Base-by-base conservation (phyloP, 2,797 vertebrate species). In the Notolepis coatsorum region DNA sequence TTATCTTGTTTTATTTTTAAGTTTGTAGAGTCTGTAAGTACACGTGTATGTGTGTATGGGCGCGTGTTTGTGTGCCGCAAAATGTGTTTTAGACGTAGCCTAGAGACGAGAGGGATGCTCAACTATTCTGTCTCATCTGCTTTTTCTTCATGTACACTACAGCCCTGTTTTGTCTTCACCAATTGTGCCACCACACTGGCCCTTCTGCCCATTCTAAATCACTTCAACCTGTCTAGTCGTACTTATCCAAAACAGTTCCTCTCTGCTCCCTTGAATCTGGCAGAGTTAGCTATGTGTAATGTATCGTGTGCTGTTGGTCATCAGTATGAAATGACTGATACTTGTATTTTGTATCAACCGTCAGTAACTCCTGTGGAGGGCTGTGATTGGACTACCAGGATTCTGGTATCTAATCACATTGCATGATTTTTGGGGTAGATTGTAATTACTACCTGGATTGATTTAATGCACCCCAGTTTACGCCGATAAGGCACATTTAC, bases 1-100 rank as follows among this genome's bases (percentile, higher is more conserved):
- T 56, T 9, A 45, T 69, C 28, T 21, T 51, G 63, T 81, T 82
- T 82, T 80, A 73, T 77, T 82, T 86, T 80, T 66, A 46, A 73
- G 72, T 62, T 28, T 35, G 7, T 67, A 62, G 27, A 53, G 42
- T 65, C 61, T 46, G 18, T 20, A 7, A 6, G 35, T 39, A 3
- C 5, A 7, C 17, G 61, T 68, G 18, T 43, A 52, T 38, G 51
- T 39, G 38, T 70, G 15, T 31, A 13, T 35, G 28, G 55, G 37
- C 28, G 63, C 33, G 42, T 23, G 35, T 13, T 17, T 1, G 17
- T 61, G 45, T 53, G 41, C 28, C 42, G 38, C 23, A 35, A 31
- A 48, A 15, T 12, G 35, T 42, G 35, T 20, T 12, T 3, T 50
- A 5, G 45, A 25, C 27, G 9, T 41, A 41, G 39, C 28, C 37